Conservation (phyloP, 2,113 vertebrate genomes). For the Copsychus sechellarum region DNA sequence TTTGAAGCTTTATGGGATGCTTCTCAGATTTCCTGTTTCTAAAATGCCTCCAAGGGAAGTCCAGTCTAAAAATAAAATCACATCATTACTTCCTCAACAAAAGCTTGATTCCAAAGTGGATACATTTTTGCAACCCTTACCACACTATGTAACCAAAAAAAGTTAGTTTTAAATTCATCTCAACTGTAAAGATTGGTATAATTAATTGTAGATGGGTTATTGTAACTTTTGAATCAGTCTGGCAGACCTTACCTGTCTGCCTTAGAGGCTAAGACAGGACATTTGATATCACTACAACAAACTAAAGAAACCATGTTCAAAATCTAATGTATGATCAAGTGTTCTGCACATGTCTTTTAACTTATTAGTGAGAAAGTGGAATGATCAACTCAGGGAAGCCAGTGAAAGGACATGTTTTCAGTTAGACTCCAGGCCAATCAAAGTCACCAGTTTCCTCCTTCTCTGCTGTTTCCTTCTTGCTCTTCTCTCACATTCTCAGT, state of each 20-base stretch:
- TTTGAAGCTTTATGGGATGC: not conserved
- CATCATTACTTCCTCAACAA: not conserved
- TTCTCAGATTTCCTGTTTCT: constrained; percentile 6
- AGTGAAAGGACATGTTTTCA: not conserved
- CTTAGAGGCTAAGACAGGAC: not conserved
- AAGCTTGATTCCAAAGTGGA: not conserved
- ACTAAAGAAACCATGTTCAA: not conserved
- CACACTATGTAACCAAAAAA: not conserved
- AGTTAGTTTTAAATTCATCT: not conserved
- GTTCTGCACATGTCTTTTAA: not conserved
- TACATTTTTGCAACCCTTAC: not conserved
- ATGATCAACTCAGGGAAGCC: not conserved
- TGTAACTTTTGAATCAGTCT: not conserved
- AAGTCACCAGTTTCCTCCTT: not conserved
- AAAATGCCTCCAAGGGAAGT: constrained; percentile 3
- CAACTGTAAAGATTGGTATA: not conserved
- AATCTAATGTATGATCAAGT: not conserved
- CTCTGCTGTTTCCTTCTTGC: not conserved
- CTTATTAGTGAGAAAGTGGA: not conserved
- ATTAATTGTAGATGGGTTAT: not conserved
- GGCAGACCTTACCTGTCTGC: not conserved
- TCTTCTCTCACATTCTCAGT: not conserved
- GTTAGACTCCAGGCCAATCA: not conserved
- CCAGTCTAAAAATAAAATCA: constrained; percentile 11
- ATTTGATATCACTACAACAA: not conserved